Percentiles rank a stretch among this genome's conserved stretches.
phyloP scores from a whole-genome alignment of 1,140 invertebrate genomes.

The Lepidurus apus region DNA sequence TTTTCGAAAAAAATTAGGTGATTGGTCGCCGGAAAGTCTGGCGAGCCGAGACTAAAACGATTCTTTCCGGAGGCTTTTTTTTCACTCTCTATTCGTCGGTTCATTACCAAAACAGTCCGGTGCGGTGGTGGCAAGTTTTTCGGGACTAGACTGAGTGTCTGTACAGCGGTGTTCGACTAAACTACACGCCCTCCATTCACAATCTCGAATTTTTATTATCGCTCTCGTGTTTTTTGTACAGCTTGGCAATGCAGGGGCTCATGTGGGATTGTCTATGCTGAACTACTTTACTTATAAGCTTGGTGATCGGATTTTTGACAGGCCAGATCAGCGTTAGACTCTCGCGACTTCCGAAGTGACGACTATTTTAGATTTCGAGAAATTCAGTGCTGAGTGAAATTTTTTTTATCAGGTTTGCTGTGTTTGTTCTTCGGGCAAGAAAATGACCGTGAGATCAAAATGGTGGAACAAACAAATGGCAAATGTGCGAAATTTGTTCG shows the following conservation, averaged over 20 bases:
- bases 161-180: background rate
- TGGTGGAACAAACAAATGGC: background rate
- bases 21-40: background rate
- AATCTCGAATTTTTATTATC: background rate
- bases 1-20: background rate
- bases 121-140: background rate
- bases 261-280: background rate
- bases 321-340: background rate
- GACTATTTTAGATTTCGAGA: background rate
- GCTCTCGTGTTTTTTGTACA: background rate
- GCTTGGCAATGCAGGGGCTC: background rate
- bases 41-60: background rate
- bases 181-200: slow-evolving; percentile 8
- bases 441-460: background rate
- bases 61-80: slow-evolving; percentile 5
- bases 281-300: slow-evolving; percentile 7
- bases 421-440: background rate
- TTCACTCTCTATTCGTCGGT: background rate
- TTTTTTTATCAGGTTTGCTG: background rate
- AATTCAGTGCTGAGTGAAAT: background rate
- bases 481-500: background rate
- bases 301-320: background rate
- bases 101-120: background rate
- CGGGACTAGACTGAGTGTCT: slow-evolving; percentile 1
- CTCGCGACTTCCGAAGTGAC: background rate